Base-by-base conservation (phyloP, 2,797 vertebrate species). In the Halcyon leucocephala region DNA sequence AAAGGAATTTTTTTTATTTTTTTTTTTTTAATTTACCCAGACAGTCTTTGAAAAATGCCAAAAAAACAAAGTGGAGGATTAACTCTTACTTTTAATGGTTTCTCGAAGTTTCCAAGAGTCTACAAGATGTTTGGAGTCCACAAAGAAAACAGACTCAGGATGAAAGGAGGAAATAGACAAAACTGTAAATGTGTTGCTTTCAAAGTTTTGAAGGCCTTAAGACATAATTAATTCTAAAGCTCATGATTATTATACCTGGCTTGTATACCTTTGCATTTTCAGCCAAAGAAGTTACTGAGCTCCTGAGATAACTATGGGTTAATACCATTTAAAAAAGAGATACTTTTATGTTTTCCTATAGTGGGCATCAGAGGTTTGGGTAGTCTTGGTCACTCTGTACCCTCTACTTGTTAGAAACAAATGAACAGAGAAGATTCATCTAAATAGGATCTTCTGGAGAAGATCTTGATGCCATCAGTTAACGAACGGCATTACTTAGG, bases 241-340 rank as follows among this genome's bases (percentile, higher is more conserved):
- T 61, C 3, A 0, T 21, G 7, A 66, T 52, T 44, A 52, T 54
- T 44, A 25, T 7, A 51, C 0, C 0, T 10, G 13, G 33, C 16
- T 39, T 77, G 42, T 77, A n/a, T n/a, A n/a, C n/a, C n/a, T n/a
- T 20, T 42, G 49, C 7, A 1, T 31, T 58, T 37, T 79, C 62
- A 66, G 12, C 35, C 35, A 33, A 28, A 84, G 21, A 72, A 1
- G 7, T 29, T 82, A 33, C 0, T 22, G 57, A 93, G 46, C 9
- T 90, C 57, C 49, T 65, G 46, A 78, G 52, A 21, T 8, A 4
- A 64, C 12, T 61, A 28, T 11, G 18, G 26, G 29, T 29, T 61
- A 25, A 12, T 17, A 28, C 10, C 22, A 44, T 25, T 64, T 44
- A 71, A 48, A 80, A 85, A 29, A 42, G 51, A 42, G 12, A 44